Evolutionary conservation across 2,113 vertebrate genomes (phyloP).

Genomic region (Illadopsis cleaveri): DNA sequence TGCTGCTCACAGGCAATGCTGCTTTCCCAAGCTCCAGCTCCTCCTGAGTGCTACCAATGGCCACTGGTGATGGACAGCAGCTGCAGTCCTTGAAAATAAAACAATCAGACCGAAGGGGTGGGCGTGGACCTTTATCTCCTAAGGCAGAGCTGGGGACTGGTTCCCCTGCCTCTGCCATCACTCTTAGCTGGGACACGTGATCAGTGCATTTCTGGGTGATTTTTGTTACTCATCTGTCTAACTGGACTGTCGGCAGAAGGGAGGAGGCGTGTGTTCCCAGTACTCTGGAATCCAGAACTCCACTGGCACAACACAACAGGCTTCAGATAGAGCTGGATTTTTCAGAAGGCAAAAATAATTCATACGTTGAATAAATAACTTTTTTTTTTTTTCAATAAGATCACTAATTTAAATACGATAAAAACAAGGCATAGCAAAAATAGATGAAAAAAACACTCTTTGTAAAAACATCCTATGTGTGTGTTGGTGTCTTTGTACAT

Average conservation of each 20-base stretch:
- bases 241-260: neutral
- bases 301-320: neutral
- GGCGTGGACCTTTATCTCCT: neutral
- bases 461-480: neutral
- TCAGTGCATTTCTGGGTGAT: neutral
- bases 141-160: fast-evolving
- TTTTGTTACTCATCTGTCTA: neutral
- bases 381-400: neutral
- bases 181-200: neutral
- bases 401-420: constrained; percentile 33
- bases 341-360: neutral
- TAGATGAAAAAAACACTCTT: neutral
- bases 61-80: fast-evolving
- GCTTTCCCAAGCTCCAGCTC: neutral
- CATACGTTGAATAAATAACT: constrained; percentile 12
- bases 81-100: neutral
- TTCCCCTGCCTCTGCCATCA: fast-evolving
- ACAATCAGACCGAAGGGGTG: neutral
- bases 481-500: neutral
- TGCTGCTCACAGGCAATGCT: neutral
- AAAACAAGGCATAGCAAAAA: constrained; percentile 43
- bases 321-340: neutral
- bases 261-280: neutral
- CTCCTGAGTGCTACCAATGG: neutral
- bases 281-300: neutral